Conservation (phyloP, 2,113 vertebrate genomes). For the Cryptotis parvus region DNA sequence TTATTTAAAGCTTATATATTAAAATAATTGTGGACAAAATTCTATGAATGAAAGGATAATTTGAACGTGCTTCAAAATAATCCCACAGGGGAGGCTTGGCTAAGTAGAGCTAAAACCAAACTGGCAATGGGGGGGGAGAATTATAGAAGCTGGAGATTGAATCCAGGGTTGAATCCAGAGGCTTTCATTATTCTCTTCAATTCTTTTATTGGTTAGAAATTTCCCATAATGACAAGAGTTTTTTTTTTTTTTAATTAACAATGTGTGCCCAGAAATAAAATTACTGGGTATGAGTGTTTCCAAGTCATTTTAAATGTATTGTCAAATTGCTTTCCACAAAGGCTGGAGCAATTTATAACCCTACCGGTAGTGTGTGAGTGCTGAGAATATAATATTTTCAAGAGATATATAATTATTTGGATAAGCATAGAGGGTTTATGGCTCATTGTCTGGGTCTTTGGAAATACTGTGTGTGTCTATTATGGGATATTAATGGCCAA, state of each 20-base stretch:
- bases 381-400: slow-evolving; percentile 44
- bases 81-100: not conserved
- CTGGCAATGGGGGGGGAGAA: slow-evolving; percentile 44
- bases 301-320: slow-evolving; percentile 69
- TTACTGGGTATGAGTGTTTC: slow-evolving; percentile 57
- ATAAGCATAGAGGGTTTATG: not conserved
- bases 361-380: not conserved
- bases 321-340: slow-evolving; percentile 62
- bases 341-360: slow-evolving; percentile 17
- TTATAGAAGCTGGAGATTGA: not conserved
- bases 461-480: slow-evolving; percentile 29
- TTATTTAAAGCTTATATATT: not conserved
- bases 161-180: not conserved
- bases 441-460: not conserved
- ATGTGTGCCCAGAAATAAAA: slow-evolving; percentile 72
- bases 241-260: slow-evolving; percentile 38
- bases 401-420: slow-evolving; percentile 17
- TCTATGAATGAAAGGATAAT: not conserved
- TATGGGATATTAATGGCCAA: not conserved
- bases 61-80: slow-evolving; percentile 8
- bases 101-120: not conserved
- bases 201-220: slow-evolving; percentile 66
- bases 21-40: slow-evolving; percentile 28
- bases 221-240: slow-evolving; percentile 2
- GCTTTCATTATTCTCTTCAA: slow-evolving; percentile 51